Conservation (phyloP, 2,888 invertebrate species). For the Cephalotes varians region DNA sequence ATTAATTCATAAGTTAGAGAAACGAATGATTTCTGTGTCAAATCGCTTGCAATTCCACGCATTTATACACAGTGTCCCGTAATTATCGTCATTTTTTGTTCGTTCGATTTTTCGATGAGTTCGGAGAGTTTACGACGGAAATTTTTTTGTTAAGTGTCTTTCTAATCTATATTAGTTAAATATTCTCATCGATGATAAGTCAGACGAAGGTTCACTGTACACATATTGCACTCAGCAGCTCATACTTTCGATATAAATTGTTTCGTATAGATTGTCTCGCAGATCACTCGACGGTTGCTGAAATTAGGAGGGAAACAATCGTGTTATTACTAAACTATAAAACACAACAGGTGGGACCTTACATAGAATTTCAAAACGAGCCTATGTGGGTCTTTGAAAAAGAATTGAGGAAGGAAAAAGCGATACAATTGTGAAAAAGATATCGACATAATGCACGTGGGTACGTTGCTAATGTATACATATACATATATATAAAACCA, state of each 20-base stretch:
- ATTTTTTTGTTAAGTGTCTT: constrained; percentile 9
- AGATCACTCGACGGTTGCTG: constrained; percentile 34
- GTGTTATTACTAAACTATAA: constrained; percentile 71
- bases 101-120: neutral
- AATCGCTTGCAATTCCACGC: constrained; percentile 17
- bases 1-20: constrained; percentile 27
- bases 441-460: constrained; percentile 55
- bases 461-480: constrained; percentile 40
- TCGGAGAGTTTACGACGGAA: neutral
- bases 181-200: constrained; percentile 21
- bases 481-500: constrained; percentile 61
- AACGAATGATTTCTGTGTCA: neutral
- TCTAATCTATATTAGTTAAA: constrained; percentile 33
- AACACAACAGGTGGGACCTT: constrained; percentile 47
- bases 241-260: constrained; percentile 20
- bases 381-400: constrained; percentile 28
- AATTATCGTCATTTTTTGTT: constrained; percentile 6
- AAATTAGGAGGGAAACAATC: constrained; percentile 66
- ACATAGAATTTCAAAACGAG: neutral
- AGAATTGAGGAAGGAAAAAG: constrained; percentile 49
- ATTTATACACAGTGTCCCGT: constrained; percentile 18
- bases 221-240: constrained; percentile 48
- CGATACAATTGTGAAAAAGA: constrained; percentile 56
- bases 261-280: constrained; percentile 26
- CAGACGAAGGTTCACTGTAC: constrained; percentile 9